Percentiles rank a stretch among this genome's conserved stretches.
Evolutionary conservation across 2,888 invertebrate species (phyloP).

Genomic region (Lepidochrysops patricia): DNA sequence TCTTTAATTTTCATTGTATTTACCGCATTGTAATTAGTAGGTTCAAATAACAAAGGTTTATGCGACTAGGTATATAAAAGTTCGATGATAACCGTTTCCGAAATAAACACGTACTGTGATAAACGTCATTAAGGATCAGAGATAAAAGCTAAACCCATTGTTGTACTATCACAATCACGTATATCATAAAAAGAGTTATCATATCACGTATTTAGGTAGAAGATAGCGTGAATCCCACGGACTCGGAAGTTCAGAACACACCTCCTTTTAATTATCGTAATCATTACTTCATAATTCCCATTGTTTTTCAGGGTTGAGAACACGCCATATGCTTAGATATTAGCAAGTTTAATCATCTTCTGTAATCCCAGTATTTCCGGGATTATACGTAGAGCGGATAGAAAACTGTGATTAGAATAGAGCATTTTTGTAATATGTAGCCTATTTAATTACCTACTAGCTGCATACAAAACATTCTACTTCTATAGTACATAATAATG

Average conservation of each 20-base stretch:
- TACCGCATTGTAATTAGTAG: no score
- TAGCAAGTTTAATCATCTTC: not conserved
- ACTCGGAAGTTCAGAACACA: slow-evolving; percentile 3
- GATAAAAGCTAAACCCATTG: not conserved
- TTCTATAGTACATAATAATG: not conserved
- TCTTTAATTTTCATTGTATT: no score
- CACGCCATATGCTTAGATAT: not conserved
- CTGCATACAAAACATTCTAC: no score
- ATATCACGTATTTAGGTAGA: slow-evolving; percentile 9
- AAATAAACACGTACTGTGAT: not conserved
- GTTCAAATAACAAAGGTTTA: no score
- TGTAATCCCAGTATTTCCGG: not conserved
- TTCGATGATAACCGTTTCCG: not conserved
- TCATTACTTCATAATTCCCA: not conserved
- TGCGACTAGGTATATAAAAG: not conserved
- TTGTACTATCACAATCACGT: not conserved
- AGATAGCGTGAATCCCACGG: not conserved
- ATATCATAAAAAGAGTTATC: not conserved
- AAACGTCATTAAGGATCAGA: not conserved
- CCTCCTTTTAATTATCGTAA: not conserved
- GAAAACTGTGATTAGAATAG: no score
- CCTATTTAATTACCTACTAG: not conserved
- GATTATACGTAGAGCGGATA: not conserved
- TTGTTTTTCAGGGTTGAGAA: not conserved
- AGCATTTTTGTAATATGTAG: no score